These are phyloP conservation scores for Caerostris darwini DNA, from an alignment of 1,140 invertebrate genomes.

Conservation along the genomic window DNA sequence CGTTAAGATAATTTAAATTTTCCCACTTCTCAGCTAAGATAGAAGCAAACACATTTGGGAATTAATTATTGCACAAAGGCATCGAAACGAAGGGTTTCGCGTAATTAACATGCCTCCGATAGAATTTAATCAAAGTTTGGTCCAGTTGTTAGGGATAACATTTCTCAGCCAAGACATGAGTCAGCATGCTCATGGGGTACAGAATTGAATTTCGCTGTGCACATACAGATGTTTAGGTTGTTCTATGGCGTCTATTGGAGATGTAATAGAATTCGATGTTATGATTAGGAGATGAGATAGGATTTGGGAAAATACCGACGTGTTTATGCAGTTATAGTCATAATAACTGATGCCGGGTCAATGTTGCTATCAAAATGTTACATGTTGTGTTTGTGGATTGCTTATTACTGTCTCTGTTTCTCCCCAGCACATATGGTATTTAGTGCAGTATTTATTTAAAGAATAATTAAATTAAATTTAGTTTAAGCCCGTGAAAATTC, in stretches of 20 bases:
- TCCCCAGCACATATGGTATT: too few relatives aligned
- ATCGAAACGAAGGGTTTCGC: not conserved
- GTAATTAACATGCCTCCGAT: conserved; percentile 57
- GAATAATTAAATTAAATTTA: too few relatives aligned
- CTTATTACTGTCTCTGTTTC: too few relatives aligned
- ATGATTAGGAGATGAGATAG: conserved; percentile 16
- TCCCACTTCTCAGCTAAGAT: conserved; percentile 22
- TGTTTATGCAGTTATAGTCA: not conserved
- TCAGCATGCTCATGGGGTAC: not conserved
- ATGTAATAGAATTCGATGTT: conserved; percentile 1
- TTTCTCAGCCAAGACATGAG: conserved; percentile 39
- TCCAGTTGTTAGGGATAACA: not conserved
- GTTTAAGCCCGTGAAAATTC: too few relatives aligned
- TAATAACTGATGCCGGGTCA: not conserved
- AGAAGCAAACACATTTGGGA: conserved; percentile 13
- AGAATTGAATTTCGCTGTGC: not conserved
- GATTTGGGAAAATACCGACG: not conserved
- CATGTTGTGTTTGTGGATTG: too few relatives aligned
- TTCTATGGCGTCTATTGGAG: not conserved
- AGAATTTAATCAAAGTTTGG: conserved; percentile 65
- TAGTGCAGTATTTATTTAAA: too few relatives aligned
- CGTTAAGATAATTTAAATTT: conserved; percentile 63
- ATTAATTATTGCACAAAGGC: conserved; percentile 39
- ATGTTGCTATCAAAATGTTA: too few relatives aligned
- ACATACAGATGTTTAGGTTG: conserved; percentile 27